Evolutionary conservation across 1,140 invertebrate genomes (phyloP).

Genomic region (Anadara kagoshimensis): DNA sequence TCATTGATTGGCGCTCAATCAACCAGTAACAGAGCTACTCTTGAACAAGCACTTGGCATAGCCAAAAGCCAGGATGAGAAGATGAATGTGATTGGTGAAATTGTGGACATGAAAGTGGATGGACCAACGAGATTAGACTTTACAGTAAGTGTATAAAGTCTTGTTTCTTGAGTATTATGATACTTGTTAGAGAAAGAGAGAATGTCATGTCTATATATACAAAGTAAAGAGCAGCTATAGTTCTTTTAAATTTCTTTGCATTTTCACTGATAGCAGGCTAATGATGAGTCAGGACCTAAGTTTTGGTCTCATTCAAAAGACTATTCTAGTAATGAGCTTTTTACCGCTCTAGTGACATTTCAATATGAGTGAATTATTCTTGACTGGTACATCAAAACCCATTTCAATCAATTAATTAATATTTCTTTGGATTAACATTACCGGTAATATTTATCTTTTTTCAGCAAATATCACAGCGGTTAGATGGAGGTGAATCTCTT

Average conservation of each 20-base stretch:
- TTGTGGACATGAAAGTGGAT: slow-evolving; percentile 65
- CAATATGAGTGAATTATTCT: no score
- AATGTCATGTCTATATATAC: no score
- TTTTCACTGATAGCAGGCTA: no score
- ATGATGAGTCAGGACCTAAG: no score
- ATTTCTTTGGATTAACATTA: no score
- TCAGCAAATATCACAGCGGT: slow-evolving; percentile 51
- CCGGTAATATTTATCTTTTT: neutral
- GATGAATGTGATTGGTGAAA: slow-evolving; percentile 60
- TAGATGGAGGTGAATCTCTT: slow-evolving; percentile 58
- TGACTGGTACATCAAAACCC: no score
- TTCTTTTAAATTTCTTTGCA: no score
- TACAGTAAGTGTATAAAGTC: slow-evolving; percentile 47
- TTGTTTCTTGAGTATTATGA: neutral
- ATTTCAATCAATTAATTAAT: no score
- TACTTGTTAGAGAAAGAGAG: no score
- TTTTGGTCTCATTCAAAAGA: no score
- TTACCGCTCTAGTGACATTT: no score
- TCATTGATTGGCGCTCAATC: slow-evolving; percentile 39
- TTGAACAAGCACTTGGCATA: slow-evolving; percentile 60
- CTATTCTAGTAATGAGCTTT: no score
- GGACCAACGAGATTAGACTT: slow-evolving; percentile 57
- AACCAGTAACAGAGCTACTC: slow-evolving; percentile 48
- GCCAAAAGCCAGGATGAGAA: slow-evolving; percentile 55
- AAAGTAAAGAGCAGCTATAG: neutral